A percentile compares a stretch with the other conserved stretches of the same genome.
phyloP scores from a whole-genome alignment of 2,888 invertebrate species.

The Clistopyga incitator region DNA sequence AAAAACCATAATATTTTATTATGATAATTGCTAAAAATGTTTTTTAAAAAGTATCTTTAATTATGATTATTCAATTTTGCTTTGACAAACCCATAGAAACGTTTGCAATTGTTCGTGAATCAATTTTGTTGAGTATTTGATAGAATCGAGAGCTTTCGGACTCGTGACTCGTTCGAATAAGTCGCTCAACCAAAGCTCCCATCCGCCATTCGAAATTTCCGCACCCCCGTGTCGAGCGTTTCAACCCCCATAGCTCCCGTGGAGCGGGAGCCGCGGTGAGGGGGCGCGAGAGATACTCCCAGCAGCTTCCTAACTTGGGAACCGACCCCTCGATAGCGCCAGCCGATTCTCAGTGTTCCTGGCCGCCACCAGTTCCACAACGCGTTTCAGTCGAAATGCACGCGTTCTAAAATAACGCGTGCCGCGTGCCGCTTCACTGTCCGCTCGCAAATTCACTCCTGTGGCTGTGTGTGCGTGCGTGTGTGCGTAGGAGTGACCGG shows the following conservation, averaged over 20 bases:
- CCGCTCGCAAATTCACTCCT: not conserved
- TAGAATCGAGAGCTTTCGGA: conserved; percentile 11
- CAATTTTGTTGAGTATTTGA: not conserved
- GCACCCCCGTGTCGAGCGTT: conserved; percentile 64
- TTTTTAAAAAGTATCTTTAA: too few relatives aligned
- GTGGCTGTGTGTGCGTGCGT: not conserved
- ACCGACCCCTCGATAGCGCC: conserved; percentile 72
- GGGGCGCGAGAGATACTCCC: conserved; percentile 64
- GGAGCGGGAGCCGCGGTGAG: conserved; percentile 55
- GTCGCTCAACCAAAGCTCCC: conserved; percentile 49
- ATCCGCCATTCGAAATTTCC: conserved; percentile 73
- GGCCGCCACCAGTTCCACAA: conserved; percentile 73
- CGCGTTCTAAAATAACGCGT: conserved; percentile 63
- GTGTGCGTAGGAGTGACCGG: not conserved
- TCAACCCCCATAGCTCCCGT: conserved; percentile 70
- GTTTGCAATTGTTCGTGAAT: not conserved
- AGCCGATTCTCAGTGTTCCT: conserved; percentile 70
- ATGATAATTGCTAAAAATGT: too few relatives aligned
- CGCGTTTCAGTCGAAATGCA: conserved; percentile 76
- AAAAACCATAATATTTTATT: too few relatives aligned
- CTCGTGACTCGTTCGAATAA: conserved; percentile 17
- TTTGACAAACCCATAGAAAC: not conserved
- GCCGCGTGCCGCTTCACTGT: conserved; percentile 6
- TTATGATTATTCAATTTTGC: not conserved
- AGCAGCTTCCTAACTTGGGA: conserved; percentile 73